Percentiles rank a stretch among this genome's conserved stretches.
Conservation (phyloP, 2,113 vertebrate species). For the Xenopus laevis region DNA sequence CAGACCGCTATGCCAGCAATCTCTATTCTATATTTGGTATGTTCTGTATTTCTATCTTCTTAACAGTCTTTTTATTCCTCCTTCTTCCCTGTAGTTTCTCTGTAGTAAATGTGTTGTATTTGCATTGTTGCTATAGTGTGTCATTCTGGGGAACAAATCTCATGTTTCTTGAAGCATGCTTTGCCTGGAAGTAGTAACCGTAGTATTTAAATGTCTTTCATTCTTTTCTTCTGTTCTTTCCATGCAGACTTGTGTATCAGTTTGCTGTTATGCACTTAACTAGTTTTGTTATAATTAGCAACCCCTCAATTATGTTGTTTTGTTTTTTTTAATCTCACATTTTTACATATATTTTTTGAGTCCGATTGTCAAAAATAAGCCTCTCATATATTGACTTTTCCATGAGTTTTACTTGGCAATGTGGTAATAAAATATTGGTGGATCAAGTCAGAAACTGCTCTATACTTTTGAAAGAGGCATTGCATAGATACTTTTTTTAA, state of each 20-base stretch:
- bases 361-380: no score
- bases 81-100: conserved; percentile 42
- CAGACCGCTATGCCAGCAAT: conserved; percentile 99
- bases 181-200: conserved; percentile 37
- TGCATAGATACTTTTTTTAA: no score
- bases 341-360: no score
- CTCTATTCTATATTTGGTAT: conserved; percentile 99
- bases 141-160: conserved; percentile 38
- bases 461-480: no score
- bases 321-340: no score
- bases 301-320: no score
- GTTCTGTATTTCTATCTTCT: conserved; percentile 78
- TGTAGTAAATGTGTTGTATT: conserved; percentile 52
- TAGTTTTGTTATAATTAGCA: neutral
- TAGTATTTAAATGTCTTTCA: conserved; percentile 20
- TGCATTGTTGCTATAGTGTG: conserved; percentile 48
- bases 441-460: no score
- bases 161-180: conserved; percentile 29
- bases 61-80: conserved; percentile 55
- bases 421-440: no score
- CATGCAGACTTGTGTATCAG: neutral
- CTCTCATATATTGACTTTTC: no score
- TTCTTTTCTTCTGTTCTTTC: conserved; percentile 13
- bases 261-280: neutral
- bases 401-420: no score